Conservation (phyloP, 2,797 vertebrate genomes). For the Carcharodon carcharias region DNA sequence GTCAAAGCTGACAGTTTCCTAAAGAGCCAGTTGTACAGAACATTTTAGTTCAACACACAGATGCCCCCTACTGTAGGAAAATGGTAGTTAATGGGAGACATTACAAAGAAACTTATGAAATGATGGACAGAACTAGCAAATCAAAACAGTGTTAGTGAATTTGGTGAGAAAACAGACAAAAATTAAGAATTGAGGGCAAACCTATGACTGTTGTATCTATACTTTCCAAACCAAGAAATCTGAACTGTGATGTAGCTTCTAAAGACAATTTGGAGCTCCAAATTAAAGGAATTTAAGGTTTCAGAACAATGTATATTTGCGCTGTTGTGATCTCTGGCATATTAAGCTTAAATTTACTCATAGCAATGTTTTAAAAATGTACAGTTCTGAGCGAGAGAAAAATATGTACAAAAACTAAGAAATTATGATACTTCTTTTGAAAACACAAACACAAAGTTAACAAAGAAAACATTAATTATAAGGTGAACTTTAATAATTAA, state of each 20-base stretch:
- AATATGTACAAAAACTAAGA: not conserved
- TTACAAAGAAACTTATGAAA: not conserved
- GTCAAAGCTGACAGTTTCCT: not conserved
- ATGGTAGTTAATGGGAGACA: not conserved
- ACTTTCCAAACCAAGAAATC: not conserved
- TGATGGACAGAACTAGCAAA: not conserved
- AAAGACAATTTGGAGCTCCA: not conserved
- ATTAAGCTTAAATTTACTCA: not conserved
- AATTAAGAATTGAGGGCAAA: not conserved
- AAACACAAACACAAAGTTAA: conserved; percentile 27
- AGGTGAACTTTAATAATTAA: conserved; percentile 50
- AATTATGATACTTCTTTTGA: not conserved
- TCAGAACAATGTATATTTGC: not conserved
- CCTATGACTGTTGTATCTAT: not conserved
- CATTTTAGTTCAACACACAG: not conserved
- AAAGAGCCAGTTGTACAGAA: not conserved
- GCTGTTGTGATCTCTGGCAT: not conserved
- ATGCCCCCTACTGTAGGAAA: not conserved
- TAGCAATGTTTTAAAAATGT: not conserved
- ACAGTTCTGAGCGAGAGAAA: not conserved
- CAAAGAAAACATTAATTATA: not conserved
- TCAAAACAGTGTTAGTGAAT: not conserved
- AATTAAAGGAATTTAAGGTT: not conserved
- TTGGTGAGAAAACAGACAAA: not conserved
- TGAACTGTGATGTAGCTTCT: no score